Base-by-base conservation (phyloP, 2,797 vertebrate genomes). In the Trachops cirrhosus region DNA sequence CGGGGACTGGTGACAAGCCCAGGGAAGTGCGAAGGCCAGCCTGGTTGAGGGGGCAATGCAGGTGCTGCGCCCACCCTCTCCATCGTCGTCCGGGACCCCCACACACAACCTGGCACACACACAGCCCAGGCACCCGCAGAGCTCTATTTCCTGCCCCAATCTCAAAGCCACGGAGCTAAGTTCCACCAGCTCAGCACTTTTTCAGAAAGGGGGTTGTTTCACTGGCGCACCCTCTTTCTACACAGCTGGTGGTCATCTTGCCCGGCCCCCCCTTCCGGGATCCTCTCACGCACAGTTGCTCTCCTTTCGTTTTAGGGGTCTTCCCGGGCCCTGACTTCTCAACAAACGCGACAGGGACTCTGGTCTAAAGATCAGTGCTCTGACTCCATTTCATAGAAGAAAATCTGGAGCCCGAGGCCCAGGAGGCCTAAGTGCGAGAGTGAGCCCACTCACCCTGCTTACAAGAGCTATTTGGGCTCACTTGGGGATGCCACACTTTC, bases 101-200 rank as follows among this genome's bases (percentile, higher is more conserved):
- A 29, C 48, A 78, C 34, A 26, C 83, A n/a, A 29, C 88, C 86
- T 37, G 26, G 52, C 83, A 41, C 96, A 82, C 19, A 9, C 54
- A 80, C 75, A 3, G 93, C 93, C 92, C 68, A 2, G 52, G 93
- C 44, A 44, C 93, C 93, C 82, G 0, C 95, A 86, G 52, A 70
- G 57, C 91, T 77, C 97, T 98, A 98, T 98, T 97, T 32, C 29
- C 32, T 14, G 37, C 97, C 97, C 92, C 16, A 1, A 97, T 96
- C 97, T 97, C 26, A 14, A 4, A 80, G 95, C 96, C 73, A 12
- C 96, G 19, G n/a, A 93, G 96, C 67, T 59, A 86, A 68, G 95
- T 98, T 98, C 94, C 91, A 96, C 97, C 92, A 93, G 87, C 98
- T 98, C 98, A 98, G 98, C 97, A 82, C 97, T 98, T 97, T 78